A percentile compares a stretch with the other conserved stretches of the same genome.
phyloP scores from a whole-genome alignment of 2,888 invertebrate species.

The Macrophya annulata region DNA sequence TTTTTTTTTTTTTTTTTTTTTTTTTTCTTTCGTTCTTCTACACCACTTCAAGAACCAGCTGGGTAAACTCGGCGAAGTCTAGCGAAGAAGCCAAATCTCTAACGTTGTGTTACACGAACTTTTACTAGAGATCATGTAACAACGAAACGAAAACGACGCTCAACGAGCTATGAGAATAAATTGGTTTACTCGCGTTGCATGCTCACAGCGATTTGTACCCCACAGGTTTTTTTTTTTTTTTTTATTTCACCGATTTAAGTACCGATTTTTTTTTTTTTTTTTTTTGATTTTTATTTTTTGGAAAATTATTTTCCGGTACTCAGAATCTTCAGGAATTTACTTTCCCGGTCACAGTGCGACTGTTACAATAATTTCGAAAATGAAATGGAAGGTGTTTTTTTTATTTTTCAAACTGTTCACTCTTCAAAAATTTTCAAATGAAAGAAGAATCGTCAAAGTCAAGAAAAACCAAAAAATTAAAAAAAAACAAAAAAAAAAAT shows the following conservation, averaged over 20 bases:
- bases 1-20: neutral
- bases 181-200: neutral
- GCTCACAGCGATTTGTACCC: neutral
- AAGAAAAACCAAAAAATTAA: neutral
- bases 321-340: no score
- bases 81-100: neutral
- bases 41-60: neutral
- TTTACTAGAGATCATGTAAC: conserved; percentile 5
- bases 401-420: no score
- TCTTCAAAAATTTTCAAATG: no score
- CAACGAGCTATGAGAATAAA: conserved; percentile 1
- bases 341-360: no score
- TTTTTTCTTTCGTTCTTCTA: neutral
- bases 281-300: no score
- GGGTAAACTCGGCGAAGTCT: conserved; percentile 12
- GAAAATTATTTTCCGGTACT: no score
- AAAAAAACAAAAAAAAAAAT: neutral
- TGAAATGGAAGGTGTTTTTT: no score
- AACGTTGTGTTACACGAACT: conserved; percentile 24
- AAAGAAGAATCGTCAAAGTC: no score
- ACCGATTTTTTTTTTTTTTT: neutral
- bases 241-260: neutral
- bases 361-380: no score
- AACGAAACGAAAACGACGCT: neutral
- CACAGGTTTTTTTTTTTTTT: neutral